These are phyloP conservation scores for Molossus molossus DNA, from an alignment of 2,797 vertebrate genomes.

Conservation along the genomic window DNA sequence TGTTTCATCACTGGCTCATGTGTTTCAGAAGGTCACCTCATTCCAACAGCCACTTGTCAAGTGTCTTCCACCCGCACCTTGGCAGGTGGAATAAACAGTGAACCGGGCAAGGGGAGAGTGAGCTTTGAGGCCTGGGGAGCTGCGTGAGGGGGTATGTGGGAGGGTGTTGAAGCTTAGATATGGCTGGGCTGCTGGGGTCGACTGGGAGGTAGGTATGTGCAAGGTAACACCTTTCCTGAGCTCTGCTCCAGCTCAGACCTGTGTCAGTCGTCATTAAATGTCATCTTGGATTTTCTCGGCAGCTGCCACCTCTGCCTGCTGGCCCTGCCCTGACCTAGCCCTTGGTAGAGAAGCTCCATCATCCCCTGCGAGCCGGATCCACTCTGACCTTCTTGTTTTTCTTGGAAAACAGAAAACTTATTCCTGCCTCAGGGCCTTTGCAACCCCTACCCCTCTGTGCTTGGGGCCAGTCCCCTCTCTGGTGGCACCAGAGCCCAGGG, in stretches of 20 bases:
- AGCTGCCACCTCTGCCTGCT: background rate
- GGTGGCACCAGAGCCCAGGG: no score
- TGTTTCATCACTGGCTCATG: background rate
- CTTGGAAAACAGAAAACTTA: background rate
- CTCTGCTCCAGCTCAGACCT: background rate
- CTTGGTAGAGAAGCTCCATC: fast-evolving
- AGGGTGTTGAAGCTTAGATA: background rate
- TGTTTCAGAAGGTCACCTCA: background rate
- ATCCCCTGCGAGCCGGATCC: background rate
- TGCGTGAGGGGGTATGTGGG: background rate
- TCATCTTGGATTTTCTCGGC: no score
- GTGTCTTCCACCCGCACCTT: background rate
- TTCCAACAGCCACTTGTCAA: background rate
- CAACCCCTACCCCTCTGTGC: background rate
- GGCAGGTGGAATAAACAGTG: background rate
- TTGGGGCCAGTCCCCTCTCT: fast-evolving
- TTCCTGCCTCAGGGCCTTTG: slow-evolving; percentile 16
- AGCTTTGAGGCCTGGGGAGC: fast-evolving
- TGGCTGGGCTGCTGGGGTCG: fast-evolving
- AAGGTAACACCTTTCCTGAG: background rate
- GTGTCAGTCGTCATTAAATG: background rate
- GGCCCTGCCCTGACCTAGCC: background rate
- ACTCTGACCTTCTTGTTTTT: background rate
- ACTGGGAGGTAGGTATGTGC: fast-evolving
- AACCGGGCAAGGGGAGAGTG: background rate